Evolutionary conservation across 2,888 invertebrate genomes (phyloP).

Genomic region (Protula sp.): DNA sequence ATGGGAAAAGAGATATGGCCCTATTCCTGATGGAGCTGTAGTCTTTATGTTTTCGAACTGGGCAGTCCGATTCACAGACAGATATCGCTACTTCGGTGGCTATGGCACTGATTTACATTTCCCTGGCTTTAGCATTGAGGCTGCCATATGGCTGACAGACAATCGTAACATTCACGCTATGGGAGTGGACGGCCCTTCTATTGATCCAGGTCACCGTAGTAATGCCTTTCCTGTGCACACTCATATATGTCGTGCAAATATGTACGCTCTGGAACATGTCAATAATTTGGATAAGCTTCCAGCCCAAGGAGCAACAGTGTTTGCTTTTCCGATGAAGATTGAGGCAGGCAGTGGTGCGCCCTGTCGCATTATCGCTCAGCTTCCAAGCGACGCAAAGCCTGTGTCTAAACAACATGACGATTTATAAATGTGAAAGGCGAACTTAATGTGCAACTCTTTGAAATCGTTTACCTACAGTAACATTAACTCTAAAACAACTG

Average conservation of each 20-base stretch:
- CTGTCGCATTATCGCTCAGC: background rate
- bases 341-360: background rate
- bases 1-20: constrained; percentile 5
- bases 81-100: background rate
- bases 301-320: background rate
- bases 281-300: background rate
- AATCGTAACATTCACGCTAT: background rate
- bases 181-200: background rate
- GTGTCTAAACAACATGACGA: too few species aligned
- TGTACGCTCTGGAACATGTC: background rate
- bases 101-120: constrained; percentile 2
- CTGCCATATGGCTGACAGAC: background rate
- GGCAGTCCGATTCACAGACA: background rate
- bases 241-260: background rate
- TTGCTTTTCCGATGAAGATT: background rate
- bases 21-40: background rate
- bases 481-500: too few species aligned
- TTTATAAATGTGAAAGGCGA: too few species aligned
- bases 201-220: background rate
- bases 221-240: background rate
- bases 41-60: constrained; percentile 1
- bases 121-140: constrained; percentile 4
- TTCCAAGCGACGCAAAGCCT: background rate
- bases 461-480: too few species aligned
- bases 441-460: too few species aligned